Percentiles rank a stretch among this genome's conserved stretches.
These are phyloP conservation scores for Amiota mariae DNA, from an alignment of 2,888 invertebrate genomes.

Conservation along the genomic window DNA sequence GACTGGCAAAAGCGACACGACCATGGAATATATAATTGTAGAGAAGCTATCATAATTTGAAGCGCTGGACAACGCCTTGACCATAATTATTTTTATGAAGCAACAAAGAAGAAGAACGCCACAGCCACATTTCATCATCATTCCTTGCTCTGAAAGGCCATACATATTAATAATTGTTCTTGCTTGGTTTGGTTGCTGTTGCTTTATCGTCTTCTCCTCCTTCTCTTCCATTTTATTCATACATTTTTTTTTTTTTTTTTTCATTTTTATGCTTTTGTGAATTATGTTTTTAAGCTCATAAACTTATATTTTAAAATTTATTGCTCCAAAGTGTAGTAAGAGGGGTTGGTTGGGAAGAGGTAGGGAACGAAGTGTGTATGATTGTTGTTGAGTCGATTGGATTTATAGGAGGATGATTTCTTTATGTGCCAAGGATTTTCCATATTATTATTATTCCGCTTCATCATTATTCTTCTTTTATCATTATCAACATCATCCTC, in stretches of 20 bases:
- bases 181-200: neutral
- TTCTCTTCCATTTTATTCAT: neutral
- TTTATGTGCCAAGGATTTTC: no score
- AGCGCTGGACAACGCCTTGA: neutral
- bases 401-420: no score
- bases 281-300: no score
- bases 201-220: neutral
- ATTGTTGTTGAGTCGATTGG: no score
- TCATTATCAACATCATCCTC: no score
- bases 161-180: neutral
- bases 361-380: no score
- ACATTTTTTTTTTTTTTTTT: slow-evolving; percentile 1
- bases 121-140: neutral
- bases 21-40: no score
- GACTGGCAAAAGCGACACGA: no score
- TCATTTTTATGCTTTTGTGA: neutral
- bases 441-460: no score
- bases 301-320: slow-evolving; percentile 9
- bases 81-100: neutral
- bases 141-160: neutral
- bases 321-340: neutral
- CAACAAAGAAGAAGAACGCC: neutral
- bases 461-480: no score
- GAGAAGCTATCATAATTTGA: no score
- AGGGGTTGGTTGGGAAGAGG: no score